These are phyloP conservation scores for Lepilemur ruficaudatus DNA, from an alignment of 2,797 vertebrate species.

Conservation along the genomic window DNA sequence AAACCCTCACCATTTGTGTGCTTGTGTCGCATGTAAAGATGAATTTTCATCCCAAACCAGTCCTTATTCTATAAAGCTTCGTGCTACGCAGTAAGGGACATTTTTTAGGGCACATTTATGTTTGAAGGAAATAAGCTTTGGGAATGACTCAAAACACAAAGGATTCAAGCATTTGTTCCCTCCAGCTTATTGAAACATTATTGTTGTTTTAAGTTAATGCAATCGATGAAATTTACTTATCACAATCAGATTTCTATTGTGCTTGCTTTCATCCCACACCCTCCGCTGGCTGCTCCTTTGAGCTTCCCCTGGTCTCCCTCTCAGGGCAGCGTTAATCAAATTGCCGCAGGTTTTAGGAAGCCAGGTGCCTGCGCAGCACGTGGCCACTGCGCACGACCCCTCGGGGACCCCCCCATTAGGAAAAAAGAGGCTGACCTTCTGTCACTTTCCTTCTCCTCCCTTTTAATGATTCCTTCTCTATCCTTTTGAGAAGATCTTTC, in stretches of 20 bases:
- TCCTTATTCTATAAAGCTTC: constrained; percentile 79
- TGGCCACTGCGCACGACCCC: constrained; percentile 76
- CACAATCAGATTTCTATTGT: constrained; percentile 71
- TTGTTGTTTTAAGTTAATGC: constrained; percentile 73
- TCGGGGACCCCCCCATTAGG: constrained; percentile 83
- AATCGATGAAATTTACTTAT: constrained; percentile 76
- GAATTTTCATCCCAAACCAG: constrained; percentile 81
- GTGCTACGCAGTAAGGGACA: constrained; percentile 56
- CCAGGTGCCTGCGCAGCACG: constrained; percentile 81
- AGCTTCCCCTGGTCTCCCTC: constrained; percentile 61
- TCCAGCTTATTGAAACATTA: constrained; percentile 43
- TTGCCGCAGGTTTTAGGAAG: constrained; percentile 80
- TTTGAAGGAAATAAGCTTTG: constrained; percentile 78
- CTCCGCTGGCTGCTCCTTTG: constrained; percentile 22
- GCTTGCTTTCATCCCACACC: constrained; percentile 58
- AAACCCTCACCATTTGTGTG: constrained; percentile 83
- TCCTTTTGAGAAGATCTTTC: constrained; percentile 87
- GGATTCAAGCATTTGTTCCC: constrained; percentile 67
- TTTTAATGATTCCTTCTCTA: constrained; percentile 87
- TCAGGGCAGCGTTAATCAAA: constrained; percentile 80
- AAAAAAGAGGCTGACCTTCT: constrained; percentile 86
- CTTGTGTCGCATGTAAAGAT: constrained; percentile 81
- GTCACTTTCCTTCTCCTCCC: constrained; percentile 85
- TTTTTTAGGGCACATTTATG: constrained; percentile 76
- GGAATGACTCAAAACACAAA: constrained; percentile 61